Evolutionary conservation across 1,140 invertebrate species (phyloP), one percentile per base, ranked within the genome.

Genomic region (Conus ventricosus): DNA sequence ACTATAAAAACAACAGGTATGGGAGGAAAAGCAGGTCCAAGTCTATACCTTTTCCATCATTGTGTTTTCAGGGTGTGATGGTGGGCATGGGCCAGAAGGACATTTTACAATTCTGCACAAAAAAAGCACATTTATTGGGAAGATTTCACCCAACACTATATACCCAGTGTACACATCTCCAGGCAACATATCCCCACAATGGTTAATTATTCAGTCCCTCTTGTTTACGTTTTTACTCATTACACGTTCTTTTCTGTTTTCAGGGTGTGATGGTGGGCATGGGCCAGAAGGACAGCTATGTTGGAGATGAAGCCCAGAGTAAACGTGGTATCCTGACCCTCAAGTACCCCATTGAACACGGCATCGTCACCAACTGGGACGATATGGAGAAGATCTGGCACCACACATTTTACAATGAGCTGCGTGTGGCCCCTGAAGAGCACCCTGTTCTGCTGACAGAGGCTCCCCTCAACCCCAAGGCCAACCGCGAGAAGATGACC

Each of bases 321-420:
- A 98, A 98, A 96, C 96, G 96, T 93, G 95, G 96, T 92, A 95
- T 96, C 90, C 94, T 96, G 53, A 96, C 95, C 85, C 91, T 96
- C 55, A 96, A 96, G 90, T 96, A 96, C 92, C 96, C 96, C 84
- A 96, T 96, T 88, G 95, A 96, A 91, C 96, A 96, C 91, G 96
- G 96, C 85, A 96, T 96, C 90, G 96, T 96, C 89, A 96, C 95
- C 90, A 96, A 96, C 93, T 96, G 96, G 96, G 96, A 96, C 88
- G 96, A 96, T 90, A 99, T 99, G 98, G 98, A 98, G 95, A 98
- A 98, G 95, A 98, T 98, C 95, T 98, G 98, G 98, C 98, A 96
- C 92, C 96, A 96, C 92, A 96, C 96, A 54, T 96, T 96, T 93
- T 96, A 95, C 94, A 98, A 98, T 95, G 98, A 98, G 95, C 96